phyloP scores from a whole-genome alignment of 2,113 vertebrate species.

The Poeciliopsis prolifica region DNA sequence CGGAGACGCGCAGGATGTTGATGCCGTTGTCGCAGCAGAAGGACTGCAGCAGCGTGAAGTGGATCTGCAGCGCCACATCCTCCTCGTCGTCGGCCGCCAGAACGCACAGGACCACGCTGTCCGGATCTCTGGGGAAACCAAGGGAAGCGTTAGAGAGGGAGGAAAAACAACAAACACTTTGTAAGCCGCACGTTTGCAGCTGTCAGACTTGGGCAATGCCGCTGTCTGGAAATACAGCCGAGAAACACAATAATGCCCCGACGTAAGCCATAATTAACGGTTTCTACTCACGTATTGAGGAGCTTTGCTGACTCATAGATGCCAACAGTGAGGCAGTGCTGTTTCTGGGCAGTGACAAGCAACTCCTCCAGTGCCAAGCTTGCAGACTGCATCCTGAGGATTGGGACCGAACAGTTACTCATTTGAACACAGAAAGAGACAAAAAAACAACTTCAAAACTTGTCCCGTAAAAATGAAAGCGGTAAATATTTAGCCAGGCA shows the following conservation, averaged over 20 bases:
- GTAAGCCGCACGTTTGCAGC: neutral
- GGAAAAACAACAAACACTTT: neutral
- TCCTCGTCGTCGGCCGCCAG: constrained; percentile 86
- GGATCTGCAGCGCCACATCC: constrained; percentile 90
- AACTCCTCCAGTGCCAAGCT: constrained; percentile 71
- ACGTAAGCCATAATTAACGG: neutral
- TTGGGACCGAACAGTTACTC: neutral
- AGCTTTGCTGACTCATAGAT: constrained; percentile 76
- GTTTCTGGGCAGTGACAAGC: constrained; percentile 70
- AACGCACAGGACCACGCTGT: constrained; percentile 91
- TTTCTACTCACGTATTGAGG: constrained; percentile 66
- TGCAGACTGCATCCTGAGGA: constrained; percentile 62
- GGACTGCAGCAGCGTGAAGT: constrained; percentile 92
- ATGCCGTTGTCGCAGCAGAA: constrained; percentile 95
- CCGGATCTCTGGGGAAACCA: constrained; percentile 84
- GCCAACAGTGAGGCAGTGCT: constrained; percentile 70
- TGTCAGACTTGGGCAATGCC: neutral
- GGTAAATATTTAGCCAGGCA: neutral
- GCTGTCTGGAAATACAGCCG: neutral
- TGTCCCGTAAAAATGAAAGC: neutral
- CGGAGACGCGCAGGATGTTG: constrained; percentile 88
- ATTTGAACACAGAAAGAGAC: neutral
- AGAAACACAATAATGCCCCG: neutral
- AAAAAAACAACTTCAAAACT: neutral
- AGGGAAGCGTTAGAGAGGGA: neutral